Evolutionary conservation across 2,797 vertebrate genomes (phyloP).

Genomic region (Syngnathus acus): DNA sequence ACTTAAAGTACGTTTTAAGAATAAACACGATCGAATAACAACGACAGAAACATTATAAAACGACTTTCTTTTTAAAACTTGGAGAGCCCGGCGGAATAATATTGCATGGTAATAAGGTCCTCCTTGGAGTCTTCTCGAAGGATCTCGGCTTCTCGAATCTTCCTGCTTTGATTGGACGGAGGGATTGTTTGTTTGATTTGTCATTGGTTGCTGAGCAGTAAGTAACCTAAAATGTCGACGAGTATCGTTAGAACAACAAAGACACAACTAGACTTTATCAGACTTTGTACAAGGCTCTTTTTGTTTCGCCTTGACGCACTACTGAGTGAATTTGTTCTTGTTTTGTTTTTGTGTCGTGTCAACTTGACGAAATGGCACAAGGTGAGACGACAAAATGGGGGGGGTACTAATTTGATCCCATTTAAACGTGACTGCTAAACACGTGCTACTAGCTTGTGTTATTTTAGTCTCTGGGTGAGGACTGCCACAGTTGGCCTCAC

Average conservation of each 20-base stretch:
- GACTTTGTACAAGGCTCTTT: neutral
- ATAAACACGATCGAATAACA: neutral
- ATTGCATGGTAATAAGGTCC: conserved; percentile 2
- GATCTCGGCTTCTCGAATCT: conserved; percentile 8
- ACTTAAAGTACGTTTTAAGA: neutral
- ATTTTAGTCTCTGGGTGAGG: neutral
- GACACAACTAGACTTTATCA: neutral
- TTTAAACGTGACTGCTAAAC: conserved; percentile 26
- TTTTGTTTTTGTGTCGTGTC: neutral
- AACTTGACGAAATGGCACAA: neutral
- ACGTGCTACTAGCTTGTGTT: neutral
- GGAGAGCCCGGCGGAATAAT: conserved; percentile 44
- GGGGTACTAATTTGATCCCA: neutral
- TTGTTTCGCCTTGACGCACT: neutral
- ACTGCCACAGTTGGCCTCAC: neutral
- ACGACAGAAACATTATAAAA: rapidly evolving
- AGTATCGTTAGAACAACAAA: neutral
- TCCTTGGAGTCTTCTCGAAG: conserved; percentile 55
- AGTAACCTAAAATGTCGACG: conserved; percentile 5
- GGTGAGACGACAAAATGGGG: neutral
- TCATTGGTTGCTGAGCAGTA: conserved; percentile 57
- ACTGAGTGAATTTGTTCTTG: neutral
- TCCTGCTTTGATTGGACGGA: conserved; percentile 52
- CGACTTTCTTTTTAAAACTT: neutral
- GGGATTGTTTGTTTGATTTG: conserved; percentile 59